Base-by-base conservation (phyloP, 2,797 vertebrate species). In the Triplophysa bombifrons region DNA sequence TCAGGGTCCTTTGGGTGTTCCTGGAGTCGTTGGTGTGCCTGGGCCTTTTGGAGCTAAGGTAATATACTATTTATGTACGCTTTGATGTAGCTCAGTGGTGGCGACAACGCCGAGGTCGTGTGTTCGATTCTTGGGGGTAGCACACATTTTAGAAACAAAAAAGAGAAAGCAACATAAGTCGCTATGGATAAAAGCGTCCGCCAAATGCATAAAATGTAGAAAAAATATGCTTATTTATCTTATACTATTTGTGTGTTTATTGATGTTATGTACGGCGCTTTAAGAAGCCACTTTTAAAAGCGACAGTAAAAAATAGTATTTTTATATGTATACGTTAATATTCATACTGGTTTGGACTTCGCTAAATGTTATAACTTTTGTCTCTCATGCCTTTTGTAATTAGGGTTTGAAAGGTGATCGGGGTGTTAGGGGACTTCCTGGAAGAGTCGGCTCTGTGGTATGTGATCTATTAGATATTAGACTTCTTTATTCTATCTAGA, bases 401-500 rank as follows among this genome's bases (percentile, higher is more conserved):
- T 84, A 95, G 91, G 94, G 91, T 79, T 80, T 74, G 17, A 91
- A 89, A 82, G 92, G 92, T 0, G 88, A 94, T 5, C 53, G 44
- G 6, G 92, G 93, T 0, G 80, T 75, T 71, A 85, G 85, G 79
- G 91, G 92, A 46, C 91, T 74, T 9, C 85, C 85, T 20, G 88
- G 93, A 48, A 86, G 91, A 89, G 68, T 34, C 17, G 93, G 91
- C 1, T 64, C 86, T 22, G 70, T 12, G 91, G 93, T 94, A 86
- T 89, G 92, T 74, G 22, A 63, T 27, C n/a, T 55, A 48, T 9
- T 3, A 22, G 16, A 61, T 53, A 61, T 14, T 48, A 4, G 5
- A 41, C 41, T 11, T 11, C 8, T 11, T 41, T 41, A 7, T 10
- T 14, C 13, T 48, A 13, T 48, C 11, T 3, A 48, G 13, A 51